These are phyloP conservation scores for Matsumurasca onukii DNA, from an alignment of 1,140 invertebrate genomes.

Conservation along the genomic window DNA sequence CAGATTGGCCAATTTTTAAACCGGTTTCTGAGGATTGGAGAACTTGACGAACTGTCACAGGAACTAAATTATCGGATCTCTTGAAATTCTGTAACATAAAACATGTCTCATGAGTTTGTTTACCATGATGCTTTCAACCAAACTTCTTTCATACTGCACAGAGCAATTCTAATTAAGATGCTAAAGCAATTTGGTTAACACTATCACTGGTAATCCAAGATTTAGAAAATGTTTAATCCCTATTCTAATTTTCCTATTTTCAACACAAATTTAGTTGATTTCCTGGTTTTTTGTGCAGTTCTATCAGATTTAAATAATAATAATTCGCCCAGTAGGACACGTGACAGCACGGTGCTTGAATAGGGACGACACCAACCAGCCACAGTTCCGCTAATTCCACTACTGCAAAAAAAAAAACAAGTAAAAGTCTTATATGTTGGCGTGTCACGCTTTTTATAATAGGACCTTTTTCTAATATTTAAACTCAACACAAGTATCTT, in stretches of 20 bases:
- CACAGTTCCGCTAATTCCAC: too few species aligned
- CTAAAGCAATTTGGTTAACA: not conserved
- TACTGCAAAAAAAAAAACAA: too few species aligned
- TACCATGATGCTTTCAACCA: not conserved
- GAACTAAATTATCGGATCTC: slow-evolving; percentile 3
- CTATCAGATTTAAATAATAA: too few species aligned
- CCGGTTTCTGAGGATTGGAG: slow-evolving; percentile 52
- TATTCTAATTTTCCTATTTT: not conserved
- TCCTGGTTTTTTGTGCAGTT: too few species aligned
- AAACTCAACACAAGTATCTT: too few species aligned
- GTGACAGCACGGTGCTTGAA: too few species aligned
- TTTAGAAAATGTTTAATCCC: not conserved
- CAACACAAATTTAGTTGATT: too few species aligned
- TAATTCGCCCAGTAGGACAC: too few species aligned
- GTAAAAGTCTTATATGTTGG: too few species aligned
- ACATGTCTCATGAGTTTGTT: not conserved
- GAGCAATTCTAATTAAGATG: not conserved
- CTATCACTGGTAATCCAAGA: not conserved
- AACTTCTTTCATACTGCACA: not conserved
- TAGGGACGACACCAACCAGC: too few species aligned
- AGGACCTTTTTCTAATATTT: too few species aligned
- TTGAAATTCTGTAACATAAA: not conserved
- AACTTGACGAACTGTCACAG: slow-evolving; percentile 22
- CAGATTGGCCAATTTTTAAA: slow-evolving; percentile 47
- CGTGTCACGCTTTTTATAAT: too few species aligned